Evolutionary conservation across 2,113 vertebrate genomes (phyloP).

Genomic region (Lethenteron camtschaticum): DNA sequence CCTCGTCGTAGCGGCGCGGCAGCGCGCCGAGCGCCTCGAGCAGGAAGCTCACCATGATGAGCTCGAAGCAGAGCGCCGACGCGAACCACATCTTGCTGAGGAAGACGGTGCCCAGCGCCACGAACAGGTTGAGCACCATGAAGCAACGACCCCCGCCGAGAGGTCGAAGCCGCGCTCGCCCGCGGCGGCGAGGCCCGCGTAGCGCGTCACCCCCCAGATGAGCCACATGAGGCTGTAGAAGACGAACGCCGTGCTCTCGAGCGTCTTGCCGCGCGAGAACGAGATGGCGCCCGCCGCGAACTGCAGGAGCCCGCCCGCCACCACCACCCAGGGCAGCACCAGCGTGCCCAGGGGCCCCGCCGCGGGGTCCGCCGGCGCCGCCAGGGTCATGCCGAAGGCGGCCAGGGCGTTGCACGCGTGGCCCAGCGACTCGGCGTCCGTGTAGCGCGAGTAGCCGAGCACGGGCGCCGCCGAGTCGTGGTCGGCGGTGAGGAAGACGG

Average conservation of each 20-base stretch:
- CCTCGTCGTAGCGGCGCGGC: slow-evolving; percentile 40
- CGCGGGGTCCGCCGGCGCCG: slow-evolving; percentile 16
- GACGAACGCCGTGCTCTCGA: slow-evolving; percentile 51
- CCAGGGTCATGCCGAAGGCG: slow-evolving; percentile 32
- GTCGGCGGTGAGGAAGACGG: too few species aligned
- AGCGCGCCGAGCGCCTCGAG: slow-evolving; percentile 31
- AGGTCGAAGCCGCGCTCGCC: slow-evolving; percentile 28
- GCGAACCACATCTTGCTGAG: slow-evolving; percentile 36
- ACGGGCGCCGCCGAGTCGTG: slow-evolving; percentile 24
- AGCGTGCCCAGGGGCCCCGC: slow-evolving; percentile 23
- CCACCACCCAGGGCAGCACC: slow-evolving; percentile 44
- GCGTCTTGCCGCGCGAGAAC: slow-evolving; percentile 50
- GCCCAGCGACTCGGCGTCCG: slow-evolving; percentile 39
- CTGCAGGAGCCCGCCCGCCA: slow-evolving; percentile 40
- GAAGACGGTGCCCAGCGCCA: slow-evolving; percentile 35
- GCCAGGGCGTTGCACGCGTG: slow-evolving; percentile 40
- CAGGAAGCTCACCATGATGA: slow-evolving; percentile 47
- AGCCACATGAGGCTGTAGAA: slow-evolving; percentile 49
- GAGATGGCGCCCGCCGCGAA: slow-evolving; percentile 33
- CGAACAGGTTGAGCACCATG: slow-evolving; percentile 44
- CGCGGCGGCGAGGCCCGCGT: slow-evolving; percentile 25
- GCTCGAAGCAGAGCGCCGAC: slow-evolving; percentile 37
- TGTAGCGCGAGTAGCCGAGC: slow-evolving; percentile 52
- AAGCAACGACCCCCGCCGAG: slow-evolving; percentile 37
- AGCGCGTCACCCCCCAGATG: slow-evolving; percentile 50